Evolutionary conservation across 2,797 vertebrate species (phyloP).

Genomic region (Eptatretus atami): DNA sequence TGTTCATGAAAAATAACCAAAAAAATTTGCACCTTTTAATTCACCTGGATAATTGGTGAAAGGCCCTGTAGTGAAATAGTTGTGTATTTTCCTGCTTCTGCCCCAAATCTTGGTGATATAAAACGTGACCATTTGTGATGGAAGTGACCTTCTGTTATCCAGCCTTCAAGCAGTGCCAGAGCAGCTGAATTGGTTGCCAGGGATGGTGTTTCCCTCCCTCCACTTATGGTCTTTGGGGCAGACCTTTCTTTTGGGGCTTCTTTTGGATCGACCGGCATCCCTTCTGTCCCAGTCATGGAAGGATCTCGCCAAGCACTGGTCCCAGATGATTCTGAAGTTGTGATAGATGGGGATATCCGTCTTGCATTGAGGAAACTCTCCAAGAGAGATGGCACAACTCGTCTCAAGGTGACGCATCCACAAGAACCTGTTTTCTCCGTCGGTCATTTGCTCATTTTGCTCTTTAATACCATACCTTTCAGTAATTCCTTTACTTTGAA

Average conservation of each 20-base stretch:
- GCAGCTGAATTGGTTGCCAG: slow-evolving; percentile 62
- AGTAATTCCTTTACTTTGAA: no score
- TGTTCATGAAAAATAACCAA: no score
- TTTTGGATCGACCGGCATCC: slow-evolving; percentile 30
- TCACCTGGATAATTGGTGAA: no score
- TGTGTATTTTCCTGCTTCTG: no score
- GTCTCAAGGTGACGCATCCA: slow-evolving; percentile 32
- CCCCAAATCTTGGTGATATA: no score
- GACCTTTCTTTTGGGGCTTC: neutral
- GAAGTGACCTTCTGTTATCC: slow-evolving; percentile 8
- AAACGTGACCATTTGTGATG: no score
- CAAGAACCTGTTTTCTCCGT: neutral
- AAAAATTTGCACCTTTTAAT: no score
- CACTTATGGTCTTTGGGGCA: slow-evolving; percentile 60
- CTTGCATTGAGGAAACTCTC: slow-evolving; percentile 73
- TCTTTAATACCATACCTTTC: no score
- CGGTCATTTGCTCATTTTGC: no score
- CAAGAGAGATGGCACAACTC: slow-evolving; percentile 62
- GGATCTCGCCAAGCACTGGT: slow-evolving; percentile 17
- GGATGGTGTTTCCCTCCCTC: slow-evolving; percentile 54
- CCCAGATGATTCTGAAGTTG: slow-evolving; percentile 52
- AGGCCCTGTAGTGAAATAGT: no score
- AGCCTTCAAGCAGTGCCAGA: slow-evolving; percentile 81
- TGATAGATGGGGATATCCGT: slow-evolving; percentile 76
- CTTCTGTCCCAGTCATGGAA: slow-evolving; percentile 67